These are phyloP conservation scores for Ptilonorhynchus violaceus DNA, from an alignment of 2,113 vertebrate species.

Conservation along the genomic window DNA sequence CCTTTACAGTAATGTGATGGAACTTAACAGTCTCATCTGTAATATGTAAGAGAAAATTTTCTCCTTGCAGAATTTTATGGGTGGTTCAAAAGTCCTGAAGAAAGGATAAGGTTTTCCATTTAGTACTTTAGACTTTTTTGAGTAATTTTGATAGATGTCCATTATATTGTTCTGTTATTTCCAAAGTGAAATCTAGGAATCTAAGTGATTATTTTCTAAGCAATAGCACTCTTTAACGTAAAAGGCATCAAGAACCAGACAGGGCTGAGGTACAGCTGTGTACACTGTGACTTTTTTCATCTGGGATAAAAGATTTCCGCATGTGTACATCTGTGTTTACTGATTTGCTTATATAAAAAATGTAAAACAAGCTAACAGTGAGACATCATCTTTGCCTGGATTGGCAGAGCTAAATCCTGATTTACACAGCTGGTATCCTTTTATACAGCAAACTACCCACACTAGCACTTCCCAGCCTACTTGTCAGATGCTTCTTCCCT, in stretches of 20 bases:
- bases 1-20: neutral
- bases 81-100: neutral
- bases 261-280: neutral
- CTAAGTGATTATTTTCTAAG: slow-evolving; percentile 5
- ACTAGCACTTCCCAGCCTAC: neutral
- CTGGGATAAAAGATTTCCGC: neutral
- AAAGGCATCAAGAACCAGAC: neutral
- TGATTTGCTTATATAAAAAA: neutral
- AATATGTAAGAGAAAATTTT: slow-evolving; percentile 1
- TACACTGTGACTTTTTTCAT: neutral
- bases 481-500: neutral
- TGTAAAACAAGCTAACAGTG: neutral
- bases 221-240: neutral
- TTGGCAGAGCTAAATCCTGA: neutral
- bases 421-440: slow-evolving; percentile 32
- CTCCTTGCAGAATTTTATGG: neutral
- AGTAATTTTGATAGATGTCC: neutral
- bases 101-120: slow-evolving; percentile 19
- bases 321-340: neutral
- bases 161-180: neutral
- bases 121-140: neutral
- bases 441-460: neutral
- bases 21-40: neutral
- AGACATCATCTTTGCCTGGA: neutral
- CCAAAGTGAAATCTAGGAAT: neutral